Percentiles rank a stretch among this genome's conserved stretches.
Conservation (phyloP, 2,888 invertebrate species). For the Drosophila quinaria region DNA sequence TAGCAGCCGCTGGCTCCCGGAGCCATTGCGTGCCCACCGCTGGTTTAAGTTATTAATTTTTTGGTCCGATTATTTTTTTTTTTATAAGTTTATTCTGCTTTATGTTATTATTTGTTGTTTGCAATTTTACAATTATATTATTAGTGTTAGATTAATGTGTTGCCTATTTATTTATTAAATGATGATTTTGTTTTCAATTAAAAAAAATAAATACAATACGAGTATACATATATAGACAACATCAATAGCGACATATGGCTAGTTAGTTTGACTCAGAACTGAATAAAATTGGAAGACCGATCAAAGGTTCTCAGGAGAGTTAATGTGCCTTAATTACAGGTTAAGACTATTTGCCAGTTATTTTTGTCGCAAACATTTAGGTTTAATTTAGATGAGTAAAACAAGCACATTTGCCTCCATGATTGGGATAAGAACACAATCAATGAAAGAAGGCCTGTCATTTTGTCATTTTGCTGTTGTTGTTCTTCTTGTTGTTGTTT, state of each 20-base stretch:
- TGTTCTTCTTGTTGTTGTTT: constrained; percentile 4
- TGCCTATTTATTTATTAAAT: too few relatives aligned
- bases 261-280: neutral
- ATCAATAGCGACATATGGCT: too few relatives aligned
- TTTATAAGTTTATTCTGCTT: too few relatives aligned
- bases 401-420: neutral
- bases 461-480: constrained; percentile 1
- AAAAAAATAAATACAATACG: too few relatives aligned
- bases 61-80: neutral
- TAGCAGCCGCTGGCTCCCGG: too few relatives aligned
- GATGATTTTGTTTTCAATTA: neutral
- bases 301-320: neutral
- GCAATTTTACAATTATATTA: neutral
- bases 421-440: constrained; percentile 3
- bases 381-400: neutral
- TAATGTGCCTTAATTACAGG: neutral
- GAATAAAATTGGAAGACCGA: neutral
- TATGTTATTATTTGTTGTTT: too few relatives aligned
- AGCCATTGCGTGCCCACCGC: too few relatives aligned
- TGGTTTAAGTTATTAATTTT: neutral
- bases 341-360: neutral
- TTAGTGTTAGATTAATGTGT: too few relatives aligned
- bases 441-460: constrained; percentile 25
- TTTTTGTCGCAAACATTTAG: neutral
- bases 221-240: too few relatives aligned